A percentile compares a stretch with the other conserved stretches of the same genome.
Evolutionary conservation across 2,888 invertebrate species (phyloP).

Genomic region (Ecliptopera silaceata): DNA sequence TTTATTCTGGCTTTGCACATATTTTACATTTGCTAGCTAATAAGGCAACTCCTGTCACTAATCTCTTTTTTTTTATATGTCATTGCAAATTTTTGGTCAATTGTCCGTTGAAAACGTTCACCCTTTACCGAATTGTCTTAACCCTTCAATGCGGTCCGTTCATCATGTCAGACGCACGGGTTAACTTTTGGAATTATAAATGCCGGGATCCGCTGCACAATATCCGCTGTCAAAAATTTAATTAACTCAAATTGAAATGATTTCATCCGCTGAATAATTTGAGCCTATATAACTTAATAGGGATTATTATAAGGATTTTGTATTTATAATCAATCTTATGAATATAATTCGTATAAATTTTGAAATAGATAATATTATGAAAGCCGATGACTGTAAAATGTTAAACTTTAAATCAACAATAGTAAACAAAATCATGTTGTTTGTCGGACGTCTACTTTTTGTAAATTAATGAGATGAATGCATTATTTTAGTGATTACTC

Average conservation of each 20-base stretch:
- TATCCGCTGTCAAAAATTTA: slow-evolving; percentile 5
- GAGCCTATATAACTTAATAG: not conserved
- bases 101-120: not conserved
- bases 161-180: slow-evolving; percentile 6
- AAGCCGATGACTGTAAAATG: too few species aligned
- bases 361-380: too few species aligned
- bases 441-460: too few species aligned
- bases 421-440: too few species aligned
- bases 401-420: too few species aligned
- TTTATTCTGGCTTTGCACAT: too few species aligned
- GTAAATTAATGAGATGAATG: too few species aligned
- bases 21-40: too few species aligned
- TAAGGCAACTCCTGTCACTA: too few species aligned
- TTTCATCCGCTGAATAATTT: not conserved
- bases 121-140: not conserved
- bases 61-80: too few species aligned
- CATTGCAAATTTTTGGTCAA: not conserved
- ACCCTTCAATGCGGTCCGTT: not conserved
- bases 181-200: not conserved
- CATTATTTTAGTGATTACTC: too few species aligned
- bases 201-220: not conserved
- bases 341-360: too few species aligned
- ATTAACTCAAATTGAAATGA: not conserved
- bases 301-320: not conserved
- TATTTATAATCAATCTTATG: not conserved